Evolutionary conservation across 2,888 invertebrate genomes (phyloP).

Genomic region (Erannis defoliaria): DNA sequence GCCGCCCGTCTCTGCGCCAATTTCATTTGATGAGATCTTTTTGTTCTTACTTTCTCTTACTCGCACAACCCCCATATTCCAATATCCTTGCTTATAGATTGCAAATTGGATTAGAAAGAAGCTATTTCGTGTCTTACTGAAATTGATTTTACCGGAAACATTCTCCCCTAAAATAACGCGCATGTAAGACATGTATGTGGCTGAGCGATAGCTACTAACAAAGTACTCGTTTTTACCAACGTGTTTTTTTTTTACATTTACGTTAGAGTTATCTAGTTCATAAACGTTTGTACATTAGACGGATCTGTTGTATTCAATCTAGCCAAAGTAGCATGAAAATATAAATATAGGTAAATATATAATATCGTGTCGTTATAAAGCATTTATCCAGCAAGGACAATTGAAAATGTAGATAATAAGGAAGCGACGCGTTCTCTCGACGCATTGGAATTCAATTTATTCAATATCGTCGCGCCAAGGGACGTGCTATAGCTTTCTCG

Average conservation of each 20-base stretch:
- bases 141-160: slow-evolving; percentile 60
- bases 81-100: slow-evolving; percentile 66
- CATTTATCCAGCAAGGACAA: slow-evolving; percentile 45
- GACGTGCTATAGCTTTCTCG: slow-evolving; percentile 48
- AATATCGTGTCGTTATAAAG: slow-evolving; percentile 3
- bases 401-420: slow-evolving; percentile 56
- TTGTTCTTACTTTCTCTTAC: slow-evolving; percentile 54
- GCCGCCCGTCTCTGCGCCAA: slow-evolving; percentile 52
- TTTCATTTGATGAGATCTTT: slow-evolving; percentile 62
- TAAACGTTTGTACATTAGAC: too few species aligned
- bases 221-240: not conserved
- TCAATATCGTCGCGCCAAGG: slow-evolving; percentile 54
- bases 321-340: not conserved
- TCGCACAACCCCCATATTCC: slow-evolving; percentile 54
- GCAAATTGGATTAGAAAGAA: slow-evolving; percentile 70
- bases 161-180: slow-evolving; percentile 34
- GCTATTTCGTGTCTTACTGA: slow-evolving; percentile 58
- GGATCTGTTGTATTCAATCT: too few species aligned
- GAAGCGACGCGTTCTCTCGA: slow-evolving; percentile 50
- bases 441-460: slow-evolving; percentile 69
- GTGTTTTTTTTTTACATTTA: too few species aligned
- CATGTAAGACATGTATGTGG: slow-evolving; percentile 4
- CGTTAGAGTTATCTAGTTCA: too few species aligned
- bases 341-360: not conserved
- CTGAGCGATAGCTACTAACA: too few species aligned